These are phyloP conservation scores for Trisateles emortualis DNA, from an alignment of 2,888 invertebrate genomes.

Conservation along the genomic window DNA sequence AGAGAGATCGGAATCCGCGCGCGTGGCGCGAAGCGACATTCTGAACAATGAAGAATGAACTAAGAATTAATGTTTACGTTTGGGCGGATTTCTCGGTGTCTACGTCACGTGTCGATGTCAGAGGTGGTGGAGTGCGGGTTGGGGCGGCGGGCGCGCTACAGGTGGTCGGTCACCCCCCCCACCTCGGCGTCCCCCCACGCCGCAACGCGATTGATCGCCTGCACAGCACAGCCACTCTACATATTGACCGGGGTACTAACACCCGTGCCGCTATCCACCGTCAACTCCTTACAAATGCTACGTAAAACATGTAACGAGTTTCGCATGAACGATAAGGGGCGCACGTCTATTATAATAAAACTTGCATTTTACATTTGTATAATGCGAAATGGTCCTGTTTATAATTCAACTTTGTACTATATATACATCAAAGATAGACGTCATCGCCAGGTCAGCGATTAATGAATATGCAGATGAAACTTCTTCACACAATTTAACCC, in stretches of 20 bases:
- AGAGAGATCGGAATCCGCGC: conserved; percentile 76
- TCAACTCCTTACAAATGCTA: conserved; percentile 71
- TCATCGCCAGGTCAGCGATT: conserved; percentile 60
- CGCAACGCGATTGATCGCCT: conserved; percentile 83
- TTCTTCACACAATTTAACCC: conserved; percentile 75
- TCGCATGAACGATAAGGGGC: conserved; percentile 33
- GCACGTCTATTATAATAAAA: conserved; percentile 18
- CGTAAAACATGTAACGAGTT: conserved; percentile 60
- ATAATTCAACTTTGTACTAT: conserved; percentile 30
- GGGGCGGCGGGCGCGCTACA: conserved; percentile 66
- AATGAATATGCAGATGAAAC: conserved; percentile 77
- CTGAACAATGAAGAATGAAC: conserved; percentile 85
- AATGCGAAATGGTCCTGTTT: conserved; percentile 31
- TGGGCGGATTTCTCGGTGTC: conserved; percentile 84
- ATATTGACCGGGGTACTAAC: conserved; percentile 84
- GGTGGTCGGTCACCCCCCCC: conserved; percentile 70
- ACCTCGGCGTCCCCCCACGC: conserved; percentile 53
- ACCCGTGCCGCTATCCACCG: conserved; percentile 78
- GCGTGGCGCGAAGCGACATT: conserved; percentile 79
- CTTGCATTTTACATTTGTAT: conserved; percentile 17
- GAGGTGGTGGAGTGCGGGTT: conserved; percentile 46
- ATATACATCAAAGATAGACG: conserved; percentile 39
- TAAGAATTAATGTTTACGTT: conserved; percentile 87
- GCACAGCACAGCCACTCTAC: conserved; percentile 83
- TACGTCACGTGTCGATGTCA: conserved; percentile 84